phyloP scores from a whole-genome alignment of 2,888 invertebrate genomes.

The Drosophila mimica region DNA sequence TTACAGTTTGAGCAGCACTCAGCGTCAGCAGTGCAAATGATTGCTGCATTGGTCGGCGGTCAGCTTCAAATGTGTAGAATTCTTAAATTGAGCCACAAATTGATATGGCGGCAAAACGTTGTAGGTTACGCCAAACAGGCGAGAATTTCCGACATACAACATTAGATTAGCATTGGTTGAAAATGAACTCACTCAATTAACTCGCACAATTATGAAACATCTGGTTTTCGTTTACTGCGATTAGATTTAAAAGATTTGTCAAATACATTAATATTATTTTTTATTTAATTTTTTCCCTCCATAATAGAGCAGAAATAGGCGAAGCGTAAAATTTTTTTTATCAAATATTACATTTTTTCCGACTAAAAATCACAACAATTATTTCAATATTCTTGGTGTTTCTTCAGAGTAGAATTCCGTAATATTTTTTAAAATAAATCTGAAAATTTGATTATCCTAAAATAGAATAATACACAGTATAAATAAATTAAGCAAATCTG shows the following conservation, averaged over 20 bases:
- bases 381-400: neutral
- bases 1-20: conserved; percentile 42
- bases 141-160: conserved; percentile 14
- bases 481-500: neutral
- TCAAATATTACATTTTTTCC: too few species aligned
- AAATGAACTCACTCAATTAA: neutral
- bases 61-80: conserved; percentile 14
- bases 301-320: neutral
- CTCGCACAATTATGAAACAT: neutral
- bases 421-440: neutral
- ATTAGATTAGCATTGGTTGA: conserved; percentile 4
- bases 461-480: too few species aligned
- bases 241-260: neutral
- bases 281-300: neutral
- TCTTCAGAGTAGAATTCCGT: neutral
- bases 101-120: conserved; percentile 3
- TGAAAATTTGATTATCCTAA: neutral
- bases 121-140: conserved; percentile 31
- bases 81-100: conserved; percentile 33
- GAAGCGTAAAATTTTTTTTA: neutral
- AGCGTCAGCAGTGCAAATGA: conserved; percentile 31
- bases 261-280: neutral
- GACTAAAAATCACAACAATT: too few species aligned
- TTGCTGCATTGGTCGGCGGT: neutral
- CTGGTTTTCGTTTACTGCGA: neutral